phyloP scores from a whole-genome alignment of 2,888 invertebrate genomes.

The Phymatocera aterrima region DNA sequence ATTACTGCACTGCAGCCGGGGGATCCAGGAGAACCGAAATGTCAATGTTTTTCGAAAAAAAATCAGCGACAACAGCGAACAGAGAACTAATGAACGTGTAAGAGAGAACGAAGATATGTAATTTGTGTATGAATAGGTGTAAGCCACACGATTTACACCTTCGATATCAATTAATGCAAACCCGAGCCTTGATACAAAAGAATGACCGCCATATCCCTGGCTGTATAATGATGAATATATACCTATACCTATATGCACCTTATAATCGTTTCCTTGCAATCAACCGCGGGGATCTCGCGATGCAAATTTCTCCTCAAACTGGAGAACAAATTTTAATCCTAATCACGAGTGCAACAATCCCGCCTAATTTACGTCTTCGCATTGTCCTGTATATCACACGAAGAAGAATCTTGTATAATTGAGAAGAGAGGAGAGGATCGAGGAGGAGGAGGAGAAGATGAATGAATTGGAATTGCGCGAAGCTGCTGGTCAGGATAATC shows the following conservation, averaged over 20 bases:
- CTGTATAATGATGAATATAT: neutral
- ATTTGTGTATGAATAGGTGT: too few relatives aligned
- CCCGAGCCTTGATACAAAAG: neutral
- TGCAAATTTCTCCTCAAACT: neutral
- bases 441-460: too few relatives aligned
- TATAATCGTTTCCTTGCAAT: conserved; percentile 11
- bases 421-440: too few relatives aligned
- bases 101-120: too few relatives aligned
- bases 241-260: too few relatives aligned
- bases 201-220: neutral
- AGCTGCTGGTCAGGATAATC: too few relatives aligned
- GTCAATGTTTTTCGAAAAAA: too few relatives aligned
- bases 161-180: neutral
- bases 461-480: too few relatives aligned
- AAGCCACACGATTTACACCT: neutral
- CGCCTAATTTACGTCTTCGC: neutral
- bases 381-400: too few relatives aligned
- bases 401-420: neutral
- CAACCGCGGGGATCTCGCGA: neutral
- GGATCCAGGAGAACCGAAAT: neutral
- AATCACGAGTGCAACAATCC: neutral
- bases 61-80: too few relatives aligned
- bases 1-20: neutral
- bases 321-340: conserved; percentile 1
- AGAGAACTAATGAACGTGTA: too few relatives aligned